A percentile compares a stretch with the other conserved stretches of the same genome.
phyloP scores from a whole-genome alignment of 2,113 vertebrate species.

The Erpornis zantholeuca region DNA sequence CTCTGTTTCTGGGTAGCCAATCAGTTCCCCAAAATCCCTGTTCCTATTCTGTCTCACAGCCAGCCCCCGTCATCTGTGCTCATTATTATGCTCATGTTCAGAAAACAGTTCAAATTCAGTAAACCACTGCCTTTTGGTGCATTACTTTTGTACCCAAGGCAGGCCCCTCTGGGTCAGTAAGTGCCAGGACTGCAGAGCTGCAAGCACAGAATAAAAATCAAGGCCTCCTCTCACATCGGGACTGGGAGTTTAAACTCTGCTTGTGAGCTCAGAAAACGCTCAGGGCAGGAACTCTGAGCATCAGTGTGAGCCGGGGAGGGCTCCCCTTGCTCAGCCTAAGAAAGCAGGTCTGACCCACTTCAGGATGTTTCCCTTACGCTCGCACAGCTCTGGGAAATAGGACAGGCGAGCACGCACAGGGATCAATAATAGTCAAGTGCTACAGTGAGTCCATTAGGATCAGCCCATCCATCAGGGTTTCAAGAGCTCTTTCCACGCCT shows the following conservation, averaged over 20 bases:
- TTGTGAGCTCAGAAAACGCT: neutral
- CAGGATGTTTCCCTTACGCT: slow-evolving; percentile 1
- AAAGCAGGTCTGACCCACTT: slow-evolving; percentile 51
- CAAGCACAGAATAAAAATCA: neutral
- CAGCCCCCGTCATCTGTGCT: neutral
- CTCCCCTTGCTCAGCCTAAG: neutral
- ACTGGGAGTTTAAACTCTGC: neutral
- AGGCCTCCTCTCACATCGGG: accelerated
- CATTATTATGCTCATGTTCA: neutral
- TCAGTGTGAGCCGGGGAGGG: neutral
- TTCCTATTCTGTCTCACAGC: neutral
- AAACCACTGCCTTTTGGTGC: neutral
- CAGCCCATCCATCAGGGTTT: slow-evolving; percentile 30
- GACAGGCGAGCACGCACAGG: neutral
- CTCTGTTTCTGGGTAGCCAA: too few species aligned
- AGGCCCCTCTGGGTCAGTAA: neutral
- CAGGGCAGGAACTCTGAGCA: neutral
- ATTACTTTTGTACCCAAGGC: neutral
- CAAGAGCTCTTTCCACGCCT: neutral
- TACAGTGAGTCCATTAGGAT: slow-evolving; percentile 42
- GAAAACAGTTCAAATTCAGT: neutral
- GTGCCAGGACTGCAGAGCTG: neutral
- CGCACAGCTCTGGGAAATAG: slow-evolving; percentile 51
- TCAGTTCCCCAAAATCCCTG: neutral
- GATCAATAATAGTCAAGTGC: slow-evolving; percentile 58